Evolutionary conservation across 2,113 vertebrate genomes (phyloP).

Genomic region (Fregetta grallaria): DNA sequence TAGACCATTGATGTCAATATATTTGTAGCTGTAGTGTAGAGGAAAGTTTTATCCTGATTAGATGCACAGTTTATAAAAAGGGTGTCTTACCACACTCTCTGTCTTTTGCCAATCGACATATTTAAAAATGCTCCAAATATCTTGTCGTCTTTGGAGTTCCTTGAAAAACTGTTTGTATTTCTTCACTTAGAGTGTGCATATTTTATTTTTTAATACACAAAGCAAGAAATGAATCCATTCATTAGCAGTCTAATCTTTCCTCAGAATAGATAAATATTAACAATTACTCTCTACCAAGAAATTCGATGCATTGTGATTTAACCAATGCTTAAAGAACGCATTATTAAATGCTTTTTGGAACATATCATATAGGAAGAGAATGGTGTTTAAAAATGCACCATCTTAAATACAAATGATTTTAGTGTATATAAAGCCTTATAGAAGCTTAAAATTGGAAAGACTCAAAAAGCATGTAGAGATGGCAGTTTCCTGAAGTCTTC

Average conservation of each 20-base stretch:
- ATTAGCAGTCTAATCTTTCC: background rate
- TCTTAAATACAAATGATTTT: background rate
- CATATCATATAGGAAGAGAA: background rate
- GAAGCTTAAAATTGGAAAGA: background rate
- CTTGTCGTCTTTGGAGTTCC: background rate
- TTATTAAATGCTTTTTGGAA: background rate
- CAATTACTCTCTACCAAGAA: background rate
- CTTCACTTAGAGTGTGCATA: background rate
- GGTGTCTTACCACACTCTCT: background rate
- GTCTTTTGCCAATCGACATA: background rate
- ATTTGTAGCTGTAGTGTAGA: background rate
- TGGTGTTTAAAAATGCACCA: background rate
- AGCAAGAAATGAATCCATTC: background rate
- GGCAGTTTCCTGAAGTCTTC: background rate
- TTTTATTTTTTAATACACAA: background rate
- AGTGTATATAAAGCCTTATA: background rate
- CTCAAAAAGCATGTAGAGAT: background rate
- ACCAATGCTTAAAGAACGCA: background rate
- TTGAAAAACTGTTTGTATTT: background rate
- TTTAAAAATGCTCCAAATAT: background rate
- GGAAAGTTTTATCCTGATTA: background rate
- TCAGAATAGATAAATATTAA: background rate
- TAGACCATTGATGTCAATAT: background rate
- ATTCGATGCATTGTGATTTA: accelerated
- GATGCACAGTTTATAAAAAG: background rate